These are phyloP conservation scores for Thunnus thynnus DNA, from an alignment of 2,113 vertebrate species.

Conservation along the genomic window DNA sequence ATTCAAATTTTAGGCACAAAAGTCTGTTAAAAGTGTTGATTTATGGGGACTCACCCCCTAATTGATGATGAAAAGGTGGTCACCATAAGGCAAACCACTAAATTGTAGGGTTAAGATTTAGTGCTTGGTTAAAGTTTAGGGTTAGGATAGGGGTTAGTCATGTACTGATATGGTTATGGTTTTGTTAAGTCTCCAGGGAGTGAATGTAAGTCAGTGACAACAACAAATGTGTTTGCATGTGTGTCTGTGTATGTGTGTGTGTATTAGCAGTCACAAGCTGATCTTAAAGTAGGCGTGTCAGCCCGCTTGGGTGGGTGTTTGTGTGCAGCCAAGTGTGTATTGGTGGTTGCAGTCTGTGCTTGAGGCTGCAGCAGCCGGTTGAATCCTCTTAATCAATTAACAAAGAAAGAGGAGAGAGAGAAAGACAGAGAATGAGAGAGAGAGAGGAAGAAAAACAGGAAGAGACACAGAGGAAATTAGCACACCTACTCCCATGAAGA, in stretches of 20 bases:
- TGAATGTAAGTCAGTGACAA: neutral
- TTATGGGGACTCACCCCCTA: neutral
- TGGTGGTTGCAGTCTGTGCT: constrained; percentile 44
- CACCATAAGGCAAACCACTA: neutral
- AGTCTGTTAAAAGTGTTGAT: neutral
- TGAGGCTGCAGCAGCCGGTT: constrained; percentile 54
- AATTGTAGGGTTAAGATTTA: neutral
- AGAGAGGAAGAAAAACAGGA: constrained; percentile 5
- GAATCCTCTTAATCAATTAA: constrained; percentile 80
- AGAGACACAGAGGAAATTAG: constrained; percentile 63
- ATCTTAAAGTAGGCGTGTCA: constrained; percentile 43
- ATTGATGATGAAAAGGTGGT: neutral
- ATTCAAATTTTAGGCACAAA: neutral
- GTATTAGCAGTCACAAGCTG: constrained; percentile 17
- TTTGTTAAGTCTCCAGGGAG: neutral
- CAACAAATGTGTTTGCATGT: constrained; percentile 4
- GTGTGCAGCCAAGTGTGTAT: constrained; percentile 23
- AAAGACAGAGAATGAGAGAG: constrained; percentile 21
- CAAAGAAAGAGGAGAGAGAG: constrained; percentile 14
- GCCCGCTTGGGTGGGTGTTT: constrained; percentile 26
- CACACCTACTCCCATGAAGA: constrained; percentile 70
- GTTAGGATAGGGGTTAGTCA: neutral
- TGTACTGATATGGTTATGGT: neutral
- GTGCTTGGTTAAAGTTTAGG: neutral
- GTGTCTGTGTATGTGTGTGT: constrained; percentile 1